These are phyloP conservation scores for Battus philenor DNA, from an alignment of 1,140 invertebrate genomes.

Conservation along the genomic window DNA sequence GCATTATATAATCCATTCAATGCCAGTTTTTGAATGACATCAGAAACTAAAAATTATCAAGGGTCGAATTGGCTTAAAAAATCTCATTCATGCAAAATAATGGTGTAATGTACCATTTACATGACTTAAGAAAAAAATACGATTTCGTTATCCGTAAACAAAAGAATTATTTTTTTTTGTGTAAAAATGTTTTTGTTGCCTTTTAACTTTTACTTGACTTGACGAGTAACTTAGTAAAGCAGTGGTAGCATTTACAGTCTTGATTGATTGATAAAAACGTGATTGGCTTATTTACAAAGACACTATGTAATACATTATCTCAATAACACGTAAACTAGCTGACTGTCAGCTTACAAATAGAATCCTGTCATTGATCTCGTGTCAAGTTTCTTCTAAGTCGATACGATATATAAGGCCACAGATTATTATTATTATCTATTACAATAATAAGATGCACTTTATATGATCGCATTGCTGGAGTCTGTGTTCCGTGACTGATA, in stretches of 20 bases:
- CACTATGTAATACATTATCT: background rate
- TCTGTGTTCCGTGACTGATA: constrained; percentile 12
- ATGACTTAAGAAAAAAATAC: too few species aligned
- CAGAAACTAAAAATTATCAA: constrained; percentile 2
- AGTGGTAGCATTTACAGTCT: too few species aligned
- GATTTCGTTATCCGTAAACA: too few species aligned
- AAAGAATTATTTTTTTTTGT: too few species aligned
- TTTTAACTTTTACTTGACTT: too few species aligned
- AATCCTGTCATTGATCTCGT: constrained; percentile 8
- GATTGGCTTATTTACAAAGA: too few species aligned
- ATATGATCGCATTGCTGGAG: constrained; percentile 9
- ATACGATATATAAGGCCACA: constrained; percentile 12
- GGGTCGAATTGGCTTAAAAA: constrained; percentile 7
- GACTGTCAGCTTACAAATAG: constrained; percentile 1
- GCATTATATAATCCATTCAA: constrained; percentile 39
- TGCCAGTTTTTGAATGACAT: constrained; percentile 3
- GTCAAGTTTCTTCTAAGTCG: constrained; percentile 12
- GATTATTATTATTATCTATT: constrained; percentile 12
- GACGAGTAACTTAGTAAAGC: too few species aligned
- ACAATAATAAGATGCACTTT: constrained; percentile 16
- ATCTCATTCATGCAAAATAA: too few species aligned
- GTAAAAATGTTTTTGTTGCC: too few species aligned
- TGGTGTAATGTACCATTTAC: too few species aligned
- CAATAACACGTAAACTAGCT: background rate
- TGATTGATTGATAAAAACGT: too few species aligned